A percentile compares a stretch with the other conserved stretches of the same genome.
phyloP scores from a whole-genome alignment of 2,888 invertebrate genomes.

The Julus scandinavius region DNA sequence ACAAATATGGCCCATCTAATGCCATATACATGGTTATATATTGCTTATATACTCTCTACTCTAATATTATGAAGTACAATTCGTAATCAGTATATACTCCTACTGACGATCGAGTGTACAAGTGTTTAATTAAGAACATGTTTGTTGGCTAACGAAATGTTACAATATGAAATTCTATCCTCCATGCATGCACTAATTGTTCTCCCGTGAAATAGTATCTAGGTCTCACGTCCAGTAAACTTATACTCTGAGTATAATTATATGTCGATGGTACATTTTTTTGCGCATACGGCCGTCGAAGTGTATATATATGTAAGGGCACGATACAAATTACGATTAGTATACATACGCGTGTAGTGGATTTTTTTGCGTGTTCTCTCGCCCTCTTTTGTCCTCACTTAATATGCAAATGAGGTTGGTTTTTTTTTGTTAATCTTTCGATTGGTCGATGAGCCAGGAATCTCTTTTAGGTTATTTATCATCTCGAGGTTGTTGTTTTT shows the following conservation, averaged over 20 bases:
- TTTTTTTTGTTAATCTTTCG: neutral
- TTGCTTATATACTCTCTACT: no score
- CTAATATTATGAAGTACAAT: no score
- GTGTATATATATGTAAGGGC: neutral
- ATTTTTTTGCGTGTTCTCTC: neutral
- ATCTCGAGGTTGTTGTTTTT: constrained; percentile 1
- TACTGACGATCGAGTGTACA: no score
- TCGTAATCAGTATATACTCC: no score
- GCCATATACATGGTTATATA: no score
- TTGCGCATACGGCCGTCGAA: neutral
- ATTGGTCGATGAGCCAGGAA: constrained; percentile 43
- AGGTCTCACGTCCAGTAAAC: neutral
- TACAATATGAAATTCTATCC: no score
- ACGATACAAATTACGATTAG: constrained; percentile 24
- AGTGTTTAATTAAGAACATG: no score
- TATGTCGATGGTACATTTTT: neutral
- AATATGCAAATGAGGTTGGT: constrained; percentile 9
- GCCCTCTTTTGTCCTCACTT: neutral
- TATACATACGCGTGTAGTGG: neutral
- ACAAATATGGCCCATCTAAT: no score
- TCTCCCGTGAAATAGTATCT: no score
- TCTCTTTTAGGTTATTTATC: constrained; percentile 43
- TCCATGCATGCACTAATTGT: no score
- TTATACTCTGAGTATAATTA: neutral
- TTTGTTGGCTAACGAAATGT: no score